A percentile compares a stretch with the other conserved stretches of the same genome.
Evolutionary conservation across 2,888 invertebrate species (phyloP).

Genomic region (Ptychoptera albimana): DNA sequence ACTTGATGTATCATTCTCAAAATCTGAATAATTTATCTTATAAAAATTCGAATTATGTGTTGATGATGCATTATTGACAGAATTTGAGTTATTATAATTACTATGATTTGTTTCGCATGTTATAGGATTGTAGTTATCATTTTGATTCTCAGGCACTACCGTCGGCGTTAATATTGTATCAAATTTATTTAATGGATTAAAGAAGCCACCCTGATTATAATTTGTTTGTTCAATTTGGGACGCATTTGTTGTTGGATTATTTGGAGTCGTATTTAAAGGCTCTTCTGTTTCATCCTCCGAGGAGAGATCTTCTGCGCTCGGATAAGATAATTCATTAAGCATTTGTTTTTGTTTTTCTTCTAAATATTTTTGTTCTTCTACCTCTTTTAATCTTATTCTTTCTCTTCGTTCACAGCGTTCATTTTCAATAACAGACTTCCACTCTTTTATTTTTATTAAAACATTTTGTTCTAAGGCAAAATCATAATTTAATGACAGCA

Average conservation of each 20-base stretch:
- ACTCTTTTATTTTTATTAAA: conserved; percentile 52
- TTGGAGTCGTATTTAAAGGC: neutral
- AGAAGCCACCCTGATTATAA: neutral
- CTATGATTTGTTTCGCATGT: neutral
- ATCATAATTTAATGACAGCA: conserved; percentile 46
- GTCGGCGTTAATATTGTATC: conserved; percentile 29
- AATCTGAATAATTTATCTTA: conserved; percentile 48
- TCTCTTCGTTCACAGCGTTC: conserved; percentile 43
- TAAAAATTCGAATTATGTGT: conserved; percentile 9
- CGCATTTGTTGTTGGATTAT: neutral
- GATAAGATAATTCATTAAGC: conserved; percentile 42
- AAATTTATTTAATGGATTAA: conserved; percentile 17
- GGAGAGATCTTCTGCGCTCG: conserved; percentile 43
- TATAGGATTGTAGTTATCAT: neutral
- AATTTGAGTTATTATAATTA: neutral
- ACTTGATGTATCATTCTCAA: conserved; percentile 81
- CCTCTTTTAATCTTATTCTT: conserved; percentile 40
- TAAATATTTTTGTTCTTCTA: conserved; percentile 37
- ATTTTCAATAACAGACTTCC: conserved; percentile 46
- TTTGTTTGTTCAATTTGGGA: neutral
- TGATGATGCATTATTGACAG: neutral
- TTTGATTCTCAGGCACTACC: conserved; percentile 15
- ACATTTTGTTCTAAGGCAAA: conserved; percentile 59
- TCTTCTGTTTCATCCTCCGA: conserved; percentile 28
- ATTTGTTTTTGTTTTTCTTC: conserved; percentile 40